Base-by-base conservation (phyloP, 1,140 invertebrate species). In the Aphis gossypii region DNA sequence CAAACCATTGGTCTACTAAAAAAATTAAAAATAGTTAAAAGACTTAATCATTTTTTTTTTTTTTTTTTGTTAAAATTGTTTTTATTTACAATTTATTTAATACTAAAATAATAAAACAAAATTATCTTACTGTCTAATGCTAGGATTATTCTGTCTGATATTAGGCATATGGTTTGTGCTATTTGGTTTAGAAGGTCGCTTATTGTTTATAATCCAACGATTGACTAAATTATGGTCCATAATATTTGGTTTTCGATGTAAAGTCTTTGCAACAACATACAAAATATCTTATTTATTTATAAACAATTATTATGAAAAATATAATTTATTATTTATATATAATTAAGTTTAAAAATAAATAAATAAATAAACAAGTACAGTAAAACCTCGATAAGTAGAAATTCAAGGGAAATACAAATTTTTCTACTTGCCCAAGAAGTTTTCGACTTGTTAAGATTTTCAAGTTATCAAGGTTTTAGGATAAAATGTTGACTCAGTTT, bases 151-250 rank as follows among this genome's bases (percentile, higher is more conserved):
- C 2, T 56, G 35, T 20, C 14, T 38, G 23, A 25, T 2, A 44
- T 90, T 41, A 5, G 35, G 9, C n/a, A 21, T 9, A 8, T 38
- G 35, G 86, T 35, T 88, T 88, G 25, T 30, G 11, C 21, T 86
- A n/a, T 11, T 14, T 56, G 9, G 38, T 68, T 8, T 60, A 23
- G 23, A 7, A 30, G 87, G 87, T 2, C 4, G 35, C 20, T 2
- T 11, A 68, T 44, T 90, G 38, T 90, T 90, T 30, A 68, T 68
- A 90, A 90, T 8, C 89, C 89, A 90, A 60, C 89, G 14, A n/a
- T 90, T 90, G 20, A 90, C 56, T 21, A 60, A 44, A 68, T 60
- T 44, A 8, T 90, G 41, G 25, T 90, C 56, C 8, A 30, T 25
- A 90, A 44, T 90, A 90, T 18, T 25, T 48, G 44, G 41, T 18